Percentiles rank a stretch among this genome's conserved stretches.
Evolutionary conservation across 2,797 vertebrate genomes (phyloP).

Genomic region (Zalophus californianus): DNA sequence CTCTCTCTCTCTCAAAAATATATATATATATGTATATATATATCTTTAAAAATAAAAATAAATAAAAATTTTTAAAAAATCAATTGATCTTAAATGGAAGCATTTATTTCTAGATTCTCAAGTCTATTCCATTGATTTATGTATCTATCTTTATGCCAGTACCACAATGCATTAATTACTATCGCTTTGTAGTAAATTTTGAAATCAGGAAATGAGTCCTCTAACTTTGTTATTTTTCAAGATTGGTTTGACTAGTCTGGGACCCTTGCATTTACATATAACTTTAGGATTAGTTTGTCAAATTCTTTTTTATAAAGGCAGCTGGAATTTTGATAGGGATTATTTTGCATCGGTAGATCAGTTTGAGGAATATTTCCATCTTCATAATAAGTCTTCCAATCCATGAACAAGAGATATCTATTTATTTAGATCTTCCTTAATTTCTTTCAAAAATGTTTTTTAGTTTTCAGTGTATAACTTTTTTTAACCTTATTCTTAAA

Average conservation of each 20-base stretch:
- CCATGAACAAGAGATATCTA: not conserved
- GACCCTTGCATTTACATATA: not conserved
- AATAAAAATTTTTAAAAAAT: not conserved
- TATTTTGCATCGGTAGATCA: not conserved
- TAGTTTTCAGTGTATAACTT: not conserved
- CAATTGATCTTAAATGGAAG: not conserved
- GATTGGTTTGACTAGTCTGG: not conserved
- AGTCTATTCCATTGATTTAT: not conserved
- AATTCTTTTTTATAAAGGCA: not conserved
- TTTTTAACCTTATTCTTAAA: not conserved
- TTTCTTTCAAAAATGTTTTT: constrained; percentile 26
- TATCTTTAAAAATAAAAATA: not conserved
- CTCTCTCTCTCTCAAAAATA: not conserved
- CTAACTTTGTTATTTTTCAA: not conserved
- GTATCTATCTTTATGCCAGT: not conserved
- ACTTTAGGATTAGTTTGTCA: not conserved
- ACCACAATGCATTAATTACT: not conserved
- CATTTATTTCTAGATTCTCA: not conserved
- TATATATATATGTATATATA: not conserved
- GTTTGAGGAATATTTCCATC: not conserved
- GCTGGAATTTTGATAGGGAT: not conserved
- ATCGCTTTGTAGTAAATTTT: not conserved
- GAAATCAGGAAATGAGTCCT: not conserved
- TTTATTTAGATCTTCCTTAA: not conserved
- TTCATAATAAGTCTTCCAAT: not conserved